Evolutionary conservation across 2,888 invertebrate genomes (phyloP).

Genomic region (Harpagoxenus sublaevis): DNA sequence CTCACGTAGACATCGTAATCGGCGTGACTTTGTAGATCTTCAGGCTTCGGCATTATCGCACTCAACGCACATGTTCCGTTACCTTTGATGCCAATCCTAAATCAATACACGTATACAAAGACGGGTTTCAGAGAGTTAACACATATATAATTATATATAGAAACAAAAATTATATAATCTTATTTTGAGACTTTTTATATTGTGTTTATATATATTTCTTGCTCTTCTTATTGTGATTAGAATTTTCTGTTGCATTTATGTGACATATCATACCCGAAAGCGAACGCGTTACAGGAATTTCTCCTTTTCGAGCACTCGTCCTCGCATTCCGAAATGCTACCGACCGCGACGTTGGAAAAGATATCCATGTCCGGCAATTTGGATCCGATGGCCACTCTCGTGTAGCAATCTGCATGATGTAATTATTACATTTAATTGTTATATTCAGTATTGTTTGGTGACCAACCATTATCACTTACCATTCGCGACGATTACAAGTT

Average conservation of each 20-base stretch:
- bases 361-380: constrained; percentile 85
- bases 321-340: constrained; percentile 86
- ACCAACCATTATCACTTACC: constrained; percentile 80
- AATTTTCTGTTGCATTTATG: not conserved
- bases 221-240: too few relatives aligned
- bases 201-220: not conserved
- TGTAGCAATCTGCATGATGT: constrained; percentile 87
- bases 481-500: constrained; percentile 85
- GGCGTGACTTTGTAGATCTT: constrained; percentile 88
- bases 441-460: not conserved
- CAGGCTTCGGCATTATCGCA: constrained; percentile 86
- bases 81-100: constrained; percentile 88
- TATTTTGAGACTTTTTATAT: not conserved
- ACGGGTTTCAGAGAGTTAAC: not conserved
- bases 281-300: constrained; percentile 86
- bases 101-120: constrained; percentile 55
- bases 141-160: not conserved
- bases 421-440: constrained; percentile 21
- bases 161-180: not conserved
- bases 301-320: constrained; percentile 86
- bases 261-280: constrained; percentile 86
- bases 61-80: constrained; percentile 89
- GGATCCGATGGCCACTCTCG: constrained; percentile 87
- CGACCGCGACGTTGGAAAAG: constrained; percentile 83
- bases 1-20: constrained; percentile 89